These are phyloP conservation scores for Leptopilina boulardi DNA, from an alignment of 1,140 invertebrate species.

Conservation along the genomic window DNA sequence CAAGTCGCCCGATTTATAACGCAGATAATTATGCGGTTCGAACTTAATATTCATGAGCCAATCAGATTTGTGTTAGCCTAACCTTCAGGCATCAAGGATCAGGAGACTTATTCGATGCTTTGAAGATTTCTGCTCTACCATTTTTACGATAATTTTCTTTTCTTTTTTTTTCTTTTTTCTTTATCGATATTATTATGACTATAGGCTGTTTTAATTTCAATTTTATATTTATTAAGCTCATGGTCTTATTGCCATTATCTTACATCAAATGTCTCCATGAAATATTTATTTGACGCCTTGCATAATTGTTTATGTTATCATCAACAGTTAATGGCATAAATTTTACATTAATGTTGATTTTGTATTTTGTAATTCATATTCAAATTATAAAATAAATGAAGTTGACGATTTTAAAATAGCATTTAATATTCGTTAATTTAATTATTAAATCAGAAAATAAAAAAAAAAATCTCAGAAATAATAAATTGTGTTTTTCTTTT, in stretches of 20 bases:
- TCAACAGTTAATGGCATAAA: background rate
- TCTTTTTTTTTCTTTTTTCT: background rate
- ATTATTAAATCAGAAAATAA: too few species aligned
- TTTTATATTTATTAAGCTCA: slow-evolving; percentile 11
- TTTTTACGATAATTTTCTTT: background rate
- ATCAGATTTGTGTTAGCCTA: slow-evolving; percentile 75
- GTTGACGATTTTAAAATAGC: too few species aligned
- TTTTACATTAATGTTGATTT: background rate
- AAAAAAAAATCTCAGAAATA: too few species aligned
- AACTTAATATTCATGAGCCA: slow-evolving; percentile 78
- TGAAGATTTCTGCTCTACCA: slow-evolving; percentile 49
- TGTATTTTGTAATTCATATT: too few species aligned
- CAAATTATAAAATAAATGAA: too few species aligned
- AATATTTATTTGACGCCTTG: slow-evolving; percentile 17
- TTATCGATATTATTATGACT: slow-evolving; percentile 9
- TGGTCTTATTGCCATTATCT: slow-evolving; percentile 17
- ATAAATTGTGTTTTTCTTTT: too few species aligned
- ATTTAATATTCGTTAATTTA: too few species aligned
- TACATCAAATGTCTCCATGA: background rate
- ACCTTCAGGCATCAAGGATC: slow-evolving; percentile 60
- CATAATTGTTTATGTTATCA: background rate
- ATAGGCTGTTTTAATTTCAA: slow-evolving; percentile 17
- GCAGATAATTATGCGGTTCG: slow-evolving; percentile 75
- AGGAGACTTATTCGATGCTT: slow-evolving; percentile 44
- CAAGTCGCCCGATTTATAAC: slow-evolving; percentile 76